Evolutionary conservation across 2,888 invertebrate species (phyloP).

Genomic region (Lamellibrachia columna): DNA sequence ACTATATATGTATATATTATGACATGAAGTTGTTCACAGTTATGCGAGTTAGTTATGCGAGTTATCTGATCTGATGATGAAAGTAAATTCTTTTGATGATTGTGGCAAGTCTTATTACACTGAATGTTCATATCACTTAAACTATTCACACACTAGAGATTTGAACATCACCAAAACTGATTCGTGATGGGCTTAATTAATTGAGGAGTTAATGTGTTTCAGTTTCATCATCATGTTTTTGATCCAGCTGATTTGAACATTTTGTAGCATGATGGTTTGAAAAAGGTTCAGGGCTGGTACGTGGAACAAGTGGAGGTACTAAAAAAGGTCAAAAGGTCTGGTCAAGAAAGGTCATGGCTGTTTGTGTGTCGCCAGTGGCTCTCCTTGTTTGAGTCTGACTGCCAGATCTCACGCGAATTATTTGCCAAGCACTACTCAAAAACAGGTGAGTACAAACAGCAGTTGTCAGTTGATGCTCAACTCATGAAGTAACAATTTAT

Average conservation of each 20-base stretch:
- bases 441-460: conserved; percentile 52
- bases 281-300: conserved; percentile 63
- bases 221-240: neutral
- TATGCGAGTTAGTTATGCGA: too few species aligned
- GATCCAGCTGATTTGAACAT: neutral
- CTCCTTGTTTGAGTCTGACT: conserved; percentile 62
- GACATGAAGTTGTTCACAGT: too few species aligned
- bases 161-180: neutral
- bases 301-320: conserved; percentile 61
- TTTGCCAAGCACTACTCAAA: conserved; percentile 57
- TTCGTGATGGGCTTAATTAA: neutral
- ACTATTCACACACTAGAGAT: neutral
- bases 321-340: conserved; percentile 54
- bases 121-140: too few species aligned
- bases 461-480: neutral
- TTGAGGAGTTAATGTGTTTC: neutral
- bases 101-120: too few species aligned
- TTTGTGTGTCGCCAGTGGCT: conserved; percentile 65
- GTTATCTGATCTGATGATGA: too few species aligned
- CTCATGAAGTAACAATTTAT: neutral
- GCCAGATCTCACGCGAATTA: conserved; percentile 58
- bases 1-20: too few species aligned
- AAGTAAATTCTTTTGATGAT: too few species aligned
- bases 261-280: conserved; percentile 60
- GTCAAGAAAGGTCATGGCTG: conserved; percentile 53